Evolutionary conservation across 2,113 vertebrate species (phyloP), one percentile per base, ranked within the genome.

Genomic region (Rhea pennata): DNA sequence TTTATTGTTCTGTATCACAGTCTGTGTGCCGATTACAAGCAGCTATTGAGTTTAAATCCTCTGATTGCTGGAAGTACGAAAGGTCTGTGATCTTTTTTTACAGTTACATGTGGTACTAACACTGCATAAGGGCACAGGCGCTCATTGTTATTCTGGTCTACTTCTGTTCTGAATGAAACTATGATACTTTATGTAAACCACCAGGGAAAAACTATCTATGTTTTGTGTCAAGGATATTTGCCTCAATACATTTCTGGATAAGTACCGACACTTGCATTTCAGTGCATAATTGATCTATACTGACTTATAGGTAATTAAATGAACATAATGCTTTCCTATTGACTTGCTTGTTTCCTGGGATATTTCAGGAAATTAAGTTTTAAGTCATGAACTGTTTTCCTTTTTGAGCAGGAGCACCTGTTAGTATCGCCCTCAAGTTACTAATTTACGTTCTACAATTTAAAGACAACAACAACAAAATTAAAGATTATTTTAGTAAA

Each of bases 11-110:
- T 80, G 5, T 88, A 58, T 36, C 56, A 61, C 24, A 8, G 50
- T 58, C 64, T 53, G 10, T 65, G 26, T 65, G 26, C 26, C 0
- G 0, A 13, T 83, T 51, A 1, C 29, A 69, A 70, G 48, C 84
- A 83, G 15, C 58, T 82, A 5, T 21, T 22, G 58, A 39, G 10
- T 90, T 87, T 73, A 20, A 83, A 82, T 79, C 11, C 15, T 22
- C 23, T 36, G 15, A 59, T 81, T 84, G 13, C 48, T 84, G 64
- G n/a, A 65, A 89, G 33, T 56, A 65, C 10, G 48, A 31, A 87
- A 82, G 33, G 56, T 36, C 22, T 44, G 22, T n/a, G 24, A 1
- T 59, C 16, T 84, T 26, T 73, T 73, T 81, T 58, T 23, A 3
- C 8, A 46, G 23, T 69, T 80, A 29, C 56, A 6, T 92, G 19